These are phyloP conservation scores for Hippocampus comes DNA, from an alignment of 2,113 vertebrate genomes.

Conservation along the genomic window DNA sequence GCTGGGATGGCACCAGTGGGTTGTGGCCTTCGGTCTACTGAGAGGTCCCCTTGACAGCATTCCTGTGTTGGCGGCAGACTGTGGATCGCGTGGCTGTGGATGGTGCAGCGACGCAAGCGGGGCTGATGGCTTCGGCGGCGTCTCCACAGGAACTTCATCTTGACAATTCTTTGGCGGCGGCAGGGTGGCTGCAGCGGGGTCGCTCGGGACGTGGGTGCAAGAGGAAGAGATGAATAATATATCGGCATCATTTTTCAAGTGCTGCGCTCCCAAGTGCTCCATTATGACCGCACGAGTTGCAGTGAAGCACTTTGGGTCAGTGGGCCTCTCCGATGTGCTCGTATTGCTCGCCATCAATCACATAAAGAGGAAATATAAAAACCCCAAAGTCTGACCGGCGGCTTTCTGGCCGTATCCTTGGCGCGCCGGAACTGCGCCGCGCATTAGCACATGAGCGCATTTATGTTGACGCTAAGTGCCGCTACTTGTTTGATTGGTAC, in stretches of 20 bases:
- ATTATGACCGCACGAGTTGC: conserved; percentile 56
- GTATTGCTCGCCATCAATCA: conserved; percentile 60
- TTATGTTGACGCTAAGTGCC: neutral
- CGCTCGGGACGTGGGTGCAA: neutral
- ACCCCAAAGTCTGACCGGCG: conserved; percentile 7
- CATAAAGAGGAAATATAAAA: conserved; percentile 53
- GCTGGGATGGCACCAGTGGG: too few relatives aligned
- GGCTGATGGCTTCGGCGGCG: too few relatives aligned
- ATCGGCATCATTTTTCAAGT: conserved; percentile 55
- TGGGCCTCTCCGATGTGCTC: conserved; percentile 54
- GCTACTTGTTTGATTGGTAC: neutral
- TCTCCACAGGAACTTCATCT: too few relatives aligned
- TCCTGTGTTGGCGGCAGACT: too few relatives aligned
- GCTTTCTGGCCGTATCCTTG: neutral
- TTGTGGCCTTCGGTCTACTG: too few relatives aligned
- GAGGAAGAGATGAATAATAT: conserved; percentile 63
- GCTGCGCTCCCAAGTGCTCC: conserved; percentile 52
- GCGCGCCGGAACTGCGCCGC: neutral
- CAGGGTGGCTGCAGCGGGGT: too few relatives aligned
- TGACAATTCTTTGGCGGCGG: too few relatives aligned
- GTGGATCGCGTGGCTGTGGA: too few relatives aligned
- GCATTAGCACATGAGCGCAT: neutral
- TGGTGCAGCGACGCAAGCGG: too few relatives aligned
- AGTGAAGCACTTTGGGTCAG: conserved; percentile 53
- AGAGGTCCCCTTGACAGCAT: too few relatives aligned